Percentiles rank a stretch among this genome's conserved stretches.
These are phyloP conservation scores for Hylia prasina DNA, from an alignment of 2,113 vertebrate species.

Conservation along the genomic window DNA sequence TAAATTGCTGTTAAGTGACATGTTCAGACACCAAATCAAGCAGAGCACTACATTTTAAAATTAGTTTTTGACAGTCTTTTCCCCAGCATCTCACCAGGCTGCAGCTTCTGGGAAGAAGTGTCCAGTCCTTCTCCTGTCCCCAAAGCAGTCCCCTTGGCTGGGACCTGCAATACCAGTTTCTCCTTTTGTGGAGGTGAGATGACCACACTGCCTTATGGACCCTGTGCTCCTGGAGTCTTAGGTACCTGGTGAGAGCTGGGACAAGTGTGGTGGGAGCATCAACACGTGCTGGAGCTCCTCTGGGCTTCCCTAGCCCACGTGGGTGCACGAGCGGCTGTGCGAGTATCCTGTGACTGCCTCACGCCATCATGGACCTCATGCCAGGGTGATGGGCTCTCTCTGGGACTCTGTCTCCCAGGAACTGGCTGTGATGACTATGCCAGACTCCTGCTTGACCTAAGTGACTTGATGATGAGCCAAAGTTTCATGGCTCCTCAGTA, in stretches of 20 bases:
- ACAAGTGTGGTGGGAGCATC: not conserved
- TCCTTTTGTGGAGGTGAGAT: not conserved
- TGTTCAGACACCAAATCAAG: slow-evolving; percentile 67
- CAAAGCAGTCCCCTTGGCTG: fast-evolving
- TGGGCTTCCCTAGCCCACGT: not conserved
- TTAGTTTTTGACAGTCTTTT: slow-evolving; percentile 57
- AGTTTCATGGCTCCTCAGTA: not conserved
- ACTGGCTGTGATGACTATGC: not conserved
- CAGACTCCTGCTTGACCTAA: not conserved
- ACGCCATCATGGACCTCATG: fast-evolving
- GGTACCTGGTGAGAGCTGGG: not conserved
- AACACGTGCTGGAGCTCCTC: fast-evolving
- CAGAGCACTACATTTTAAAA: slow-evolving; percentile 28
- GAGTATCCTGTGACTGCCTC: not conserved
- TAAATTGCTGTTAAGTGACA: slow-evolving; percentile 59
- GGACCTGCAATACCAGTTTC: not conserved
- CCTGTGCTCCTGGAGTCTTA: not conserved
- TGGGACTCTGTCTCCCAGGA: not conserved
- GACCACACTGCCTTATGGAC: fast-evolving
- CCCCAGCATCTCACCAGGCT: not conserved
- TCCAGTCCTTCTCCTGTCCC: not conserved
- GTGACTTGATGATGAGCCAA: fast-evolving
- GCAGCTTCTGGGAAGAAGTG: not conserved
- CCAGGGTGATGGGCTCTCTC: not conserved
- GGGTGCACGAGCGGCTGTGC: not conserved